Evolutionary conservation across 2,888 invertebrate species (phyloP).

Genomic region (Lasioglossum villosulum): DNA sequence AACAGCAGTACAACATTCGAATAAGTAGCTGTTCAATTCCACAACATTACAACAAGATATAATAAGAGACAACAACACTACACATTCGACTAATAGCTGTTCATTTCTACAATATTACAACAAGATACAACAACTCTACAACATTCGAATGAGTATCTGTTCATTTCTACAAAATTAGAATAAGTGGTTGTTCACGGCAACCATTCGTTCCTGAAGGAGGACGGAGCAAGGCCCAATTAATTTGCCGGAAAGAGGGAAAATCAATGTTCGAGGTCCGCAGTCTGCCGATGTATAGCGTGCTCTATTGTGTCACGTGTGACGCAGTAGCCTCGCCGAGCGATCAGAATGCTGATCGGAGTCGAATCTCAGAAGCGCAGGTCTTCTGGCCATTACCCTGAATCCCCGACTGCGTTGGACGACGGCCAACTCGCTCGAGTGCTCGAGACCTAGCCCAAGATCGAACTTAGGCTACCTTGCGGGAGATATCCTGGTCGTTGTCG

Average conservation of each 20-base stretch:
- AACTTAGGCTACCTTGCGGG: not conserved
- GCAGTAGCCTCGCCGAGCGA: not conserved
- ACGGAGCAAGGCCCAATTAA: not conserved
- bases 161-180: too few relatives aligned
- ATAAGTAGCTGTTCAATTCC: too few relatives aligned
- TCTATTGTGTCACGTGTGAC: not conserved
- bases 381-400: slow-evolving; percentile 9
- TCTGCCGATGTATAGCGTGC: not conserved
- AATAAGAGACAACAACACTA: too few relatives aligned
- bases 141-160: too few relatives aligned
- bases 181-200: too few relatives aligned
- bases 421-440: not conserved
- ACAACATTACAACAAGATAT: too few relatives aligned
- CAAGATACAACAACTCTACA: too few relatives aligned
- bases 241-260: not conserved
- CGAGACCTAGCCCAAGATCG: slow-evolving; percentile 5
- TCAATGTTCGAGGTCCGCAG: not conserved
- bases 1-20: too few relatives aligned
- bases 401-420: not conserved
- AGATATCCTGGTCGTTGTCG: too few relatives aligned
- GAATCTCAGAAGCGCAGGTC: not conserved
- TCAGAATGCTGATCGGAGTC: not conserved
- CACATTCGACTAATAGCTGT: too few relatives aligned
- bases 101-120: too few relatives aligned
- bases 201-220: not conserved